Conservation (phyloP, 2,797 vertebrate genomes). For the Neoniphon sammara region DNA sequence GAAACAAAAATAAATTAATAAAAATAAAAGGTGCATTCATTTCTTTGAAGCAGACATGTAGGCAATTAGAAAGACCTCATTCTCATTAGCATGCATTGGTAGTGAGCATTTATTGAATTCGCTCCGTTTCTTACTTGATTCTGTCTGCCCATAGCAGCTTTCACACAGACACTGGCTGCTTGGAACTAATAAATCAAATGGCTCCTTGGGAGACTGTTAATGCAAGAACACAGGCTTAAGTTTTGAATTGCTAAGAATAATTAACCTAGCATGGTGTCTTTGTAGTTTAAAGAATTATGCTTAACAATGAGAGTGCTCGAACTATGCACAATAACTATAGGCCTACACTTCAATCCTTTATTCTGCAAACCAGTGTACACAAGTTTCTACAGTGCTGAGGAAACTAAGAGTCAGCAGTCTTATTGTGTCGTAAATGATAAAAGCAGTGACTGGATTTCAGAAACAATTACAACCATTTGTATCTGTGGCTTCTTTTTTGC, state of each 20-base stretch:
- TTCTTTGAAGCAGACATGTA: slow-evolving; percentile 60
- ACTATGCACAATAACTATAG: neutral
- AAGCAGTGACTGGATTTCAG: neutral
- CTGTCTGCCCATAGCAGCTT: slow-evolving; percentile 47
- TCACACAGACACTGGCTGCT: slow-evolving; percentile 46
- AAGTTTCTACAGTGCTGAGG: neutral
- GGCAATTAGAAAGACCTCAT: slow-evolving; percentile 67
- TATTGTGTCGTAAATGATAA: neutral
- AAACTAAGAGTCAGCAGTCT: neutral
- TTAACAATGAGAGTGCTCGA: neutral
- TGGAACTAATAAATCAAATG: slow-evolving; percentile 65
- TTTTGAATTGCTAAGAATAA: slow-evolving; percentile 35
- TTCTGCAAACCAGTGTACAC: neutral
- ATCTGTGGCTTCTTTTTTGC: neutral
- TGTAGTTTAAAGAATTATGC: neutral
- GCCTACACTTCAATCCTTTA: neutral
- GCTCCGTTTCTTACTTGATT: slow-evolving; percentile 63
- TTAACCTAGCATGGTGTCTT: slow-evolving; percentile 33
- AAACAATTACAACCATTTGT: neutral
- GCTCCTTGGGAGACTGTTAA: slow-evolving; percentile 34
- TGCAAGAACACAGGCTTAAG: slow-evolving; percentile 24
- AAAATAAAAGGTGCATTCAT: slow-evolving; percentile 57
- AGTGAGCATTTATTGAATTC: slow-evolving; percentile 69
- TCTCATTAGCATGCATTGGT: slow-evolving; percentile 75
- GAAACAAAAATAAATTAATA: slow-evolving; percentile 53